Percentiles rank a stretch among this genome's conserved stretches.
phyloP scores from a whole-genome alignment of 2,888 invertebrate genomes.

The Pachycephus smyrnensis region DNA sequence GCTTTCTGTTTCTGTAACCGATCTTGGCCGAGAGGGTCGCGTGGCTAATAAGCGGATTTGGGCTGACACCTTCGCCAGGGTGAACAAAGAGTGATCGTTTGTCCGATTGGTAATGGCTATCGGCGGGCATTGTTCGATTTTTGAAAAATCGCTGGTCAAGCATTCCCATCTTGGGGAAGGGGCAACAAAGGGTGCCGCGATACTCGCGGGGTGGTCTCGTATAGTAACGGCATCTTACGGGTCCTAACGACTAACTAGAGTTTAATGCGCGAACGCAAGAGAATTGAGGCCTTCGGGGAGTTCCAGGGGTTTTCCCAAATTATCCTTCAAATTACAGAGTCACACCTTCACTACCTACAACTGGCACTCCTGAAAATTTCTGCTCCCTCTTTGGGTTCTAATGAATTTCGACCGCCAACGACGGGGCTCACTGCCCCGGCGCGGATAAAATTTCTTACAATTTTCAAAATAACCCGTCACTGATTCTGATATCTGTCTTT shows the following conservation, averaged over 20 bases:
- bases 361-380: neutral
- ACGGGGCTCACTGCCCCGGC: neutral
- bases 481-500: neutral
- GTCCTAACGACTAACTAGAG: conserved; percentile 45
- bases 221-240: neutral
- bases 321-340: conserved; percentile 7
- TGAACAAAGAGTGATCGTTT: conserved; percentile 54
- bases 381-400: neutral
- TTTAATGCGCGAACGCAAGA: conserved; percentile 46
- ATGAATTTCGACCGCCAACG: conserved; percentile 9
- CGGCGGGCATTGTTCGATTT: conserved; percentile 48
- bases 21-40: conserved; percentile 32
- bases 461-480: neutral
- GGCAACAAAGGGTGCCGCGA: conserved; percentile 33
- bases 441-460: neutral
- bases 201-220: conserved; percentile 14
- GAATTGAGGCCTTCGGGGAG: conserved; percentile 40
- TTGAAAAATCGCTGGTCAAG: conserved; percentile 47
- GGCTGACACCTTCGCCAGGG: conserved; percentile 20
- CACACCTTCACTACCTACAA: neutral
- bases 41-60: conserved; percentile 43
- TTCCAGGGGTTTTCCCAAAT: conserved; percentile 6
- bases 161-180: conserved; percentile 14
- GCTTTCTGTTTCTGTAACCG: neutral
- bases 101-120: conserved; percentile 60